Conservation (phyloP, 2,113 vertebrate species). For the Paradisaea rubra region DNA sequence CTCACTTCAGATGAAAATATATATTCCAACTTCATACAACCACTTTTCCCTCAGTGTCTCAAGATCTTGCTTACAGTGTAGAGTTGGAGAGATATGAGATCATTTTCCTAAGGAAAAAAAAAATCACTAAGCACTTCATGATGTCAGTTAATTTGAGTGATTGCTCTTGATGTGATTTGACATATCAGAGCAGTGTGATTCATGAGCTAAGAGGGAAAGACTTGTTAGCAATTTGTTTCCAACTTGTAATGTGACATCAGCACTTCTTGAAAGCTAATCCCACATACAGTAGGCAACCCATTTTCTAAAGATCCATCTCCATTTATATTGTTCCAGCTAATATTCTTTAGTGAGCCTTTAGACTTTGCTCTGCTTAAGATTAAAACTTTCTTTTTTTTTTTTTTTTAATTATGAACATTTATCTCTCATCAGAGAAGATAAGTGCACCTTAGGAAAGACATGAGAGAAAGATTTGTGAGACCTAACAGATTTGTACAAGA, state of each 20-base stretch:
- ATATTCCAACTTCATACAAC: not conserved
- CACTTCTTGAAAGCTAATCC: slow-evolving; percentile 3
- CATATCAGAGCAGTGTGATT: slow-evolving; percentile 15
- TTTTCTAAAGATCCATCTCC: slow-evolving; percentile 33
- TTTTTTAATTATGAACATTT: slow-evolving; percentile 37
- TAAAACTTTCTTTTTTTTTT: not conserved
- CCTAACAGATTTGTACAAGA: slow-evolving; percentile 40
- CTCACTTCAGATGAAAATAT: not conserved
- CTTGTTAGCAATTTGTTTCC: slow-evolving; percentile 20
- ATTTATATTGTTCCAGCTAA: slow-evolving; percentile 22
- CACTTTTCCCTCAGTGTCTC: not conserved
- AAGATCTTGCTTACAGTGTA: not conserved
- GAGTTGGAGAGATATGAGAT: not conserved
- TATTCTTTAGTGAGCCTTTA: slow-evolving; percentile 34
- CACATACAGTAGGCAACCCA: not conserved
- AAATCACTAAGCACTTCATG: not conserved
- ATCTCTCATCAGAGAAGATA: slow-evolving; percentile 53
- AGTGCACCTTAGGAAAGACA: slow-evolving; percentile 38
- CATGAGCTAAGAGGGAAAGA: not conserved
- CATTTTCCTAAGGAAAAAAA: not conserved
- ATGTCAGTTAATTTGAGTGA: slow-evolving; percentile 30
- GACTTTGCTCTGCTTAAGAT: slow-evolving; percentile 19
- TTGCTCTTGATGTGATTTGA: slow-evolving; percentile 27
- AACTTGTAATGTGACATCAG: slow-evolving; percentile 23
- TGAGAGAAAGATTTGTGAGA: slow-evolving; percentile 52